These are phyloP conservation scores for Antechinus stuartii DNA, from an alignment of 2,113 vertebrate species.

Conservation along the genomic window DNA sequence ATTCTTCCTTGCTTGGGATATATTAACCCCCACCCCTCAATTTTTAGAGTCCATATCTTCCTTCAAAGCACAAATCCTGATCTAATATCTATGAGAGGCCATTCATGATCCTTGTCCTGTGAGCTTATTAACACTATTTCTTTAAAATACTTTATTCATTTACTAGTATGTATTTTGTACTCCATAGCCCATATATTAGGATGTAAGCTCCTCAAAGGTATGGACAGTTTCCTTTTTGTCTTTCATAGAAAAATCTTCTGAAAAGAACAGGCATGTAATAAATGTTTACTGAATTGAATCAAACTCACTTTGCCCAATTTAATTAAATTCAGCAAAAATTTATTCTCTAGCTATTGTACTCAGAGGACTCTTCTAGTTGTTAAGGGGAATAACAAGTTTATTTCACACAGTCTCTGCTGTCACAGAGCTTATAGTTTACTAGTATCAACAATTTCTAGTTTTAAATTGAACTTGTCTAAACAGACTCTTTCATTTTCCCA, in stretches of 20 bases:
- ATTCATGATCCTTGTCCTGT: neutral
- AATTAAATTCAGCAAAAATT: neutral
- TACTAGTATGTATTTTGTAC: neutral
- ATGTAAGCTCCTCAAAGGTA: neutral
- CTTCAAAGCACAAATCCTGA: neutral
- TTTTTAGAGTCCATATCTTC: neutral
- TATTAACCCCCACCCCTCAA: neutral
- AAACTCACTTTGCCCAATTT: neutral
- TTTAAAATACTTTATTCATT: neutral
- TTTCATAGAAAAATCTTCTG: neutral
- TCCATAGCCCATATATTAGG: neutral
- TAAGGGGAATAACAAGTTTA: neutral
- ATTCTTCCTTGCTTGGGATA: neutral
- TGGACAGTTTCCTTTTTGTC: neutral
- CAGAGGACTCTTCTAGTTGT: neutral
- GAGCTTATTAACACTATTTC: neutral
- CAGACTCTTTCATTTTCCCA: neutral
- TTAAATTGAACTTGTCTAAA: neutral
- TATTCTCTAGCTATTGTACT: neutral
- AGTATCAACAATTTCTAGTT: neutral
- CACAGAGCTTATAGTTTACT: neutral
- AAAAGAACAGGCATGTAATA: neutral
- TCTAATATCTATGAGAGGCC: neutral
- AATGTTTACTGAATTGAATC: neutral
- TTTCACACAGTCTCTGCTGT: neutral